Evolutionary conservation across 1,140 invertebrate species (phyloP), one percentile per base, ranked within the genome.

Genomic region (Pseudomyrmex concolor): DNA sequence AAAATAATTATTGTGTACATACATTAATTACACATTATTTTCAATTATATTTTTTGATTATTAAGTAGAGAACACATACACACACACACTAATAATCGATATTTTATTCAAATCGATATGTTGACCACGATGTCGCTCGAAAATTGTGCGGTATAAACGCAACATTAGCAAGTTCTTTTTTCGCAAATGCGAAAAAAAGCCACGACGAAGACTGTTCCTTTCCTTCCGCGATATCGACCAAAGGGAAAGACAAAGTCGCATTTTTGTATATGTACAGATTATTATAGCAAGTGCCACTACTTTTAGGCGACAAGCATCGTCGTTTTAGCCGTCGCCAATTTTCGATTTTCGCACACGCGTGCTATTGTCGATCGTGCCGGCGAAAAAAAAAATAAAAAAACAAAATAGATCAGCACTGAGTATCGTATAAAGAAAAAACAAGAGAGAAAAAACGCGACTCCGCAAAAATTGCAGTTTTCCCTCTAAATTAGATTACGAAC

Each of bases 401-500:
- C 3, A 78, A 86, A 60, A 85, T 71, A 83, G 54, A 86, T 88
- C 59, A 71, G 45, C 43, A 19, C 54, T 5, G 66, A 80, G 22
- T 50, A n/a, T 59, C 34, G 5, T 25, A 70, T 70, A 80, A 25
- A 22, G 15, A 22, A 78, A 43, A 84, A 78, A 34, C 34, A 57
- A 45, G 9, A 66, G 25, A 5, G 5, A 78, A 68, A 78, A 78
- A 70, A 59, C 54, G 66, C 54, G 66, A 80, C 55, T 71, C 43
- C 54, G 59, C 54, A 70, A 70, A 70, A 78, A 50, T 13, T 71
- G 78, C 88, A 82, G 67, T 59, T 88, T 60, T 84, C 51, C 85
- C 77, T 85, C 62, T 55, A 81, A 82, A 78, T 74, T 70, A 64
- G 51, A 86, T 34, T 48, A 84, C 83, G 83, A 60, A 57, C 76